These are phyloP conservation scores for Drosophila fungiperda DNA, from an alignment of 2,888 invertebrate species.

Conservation along the genomic window DNA sequence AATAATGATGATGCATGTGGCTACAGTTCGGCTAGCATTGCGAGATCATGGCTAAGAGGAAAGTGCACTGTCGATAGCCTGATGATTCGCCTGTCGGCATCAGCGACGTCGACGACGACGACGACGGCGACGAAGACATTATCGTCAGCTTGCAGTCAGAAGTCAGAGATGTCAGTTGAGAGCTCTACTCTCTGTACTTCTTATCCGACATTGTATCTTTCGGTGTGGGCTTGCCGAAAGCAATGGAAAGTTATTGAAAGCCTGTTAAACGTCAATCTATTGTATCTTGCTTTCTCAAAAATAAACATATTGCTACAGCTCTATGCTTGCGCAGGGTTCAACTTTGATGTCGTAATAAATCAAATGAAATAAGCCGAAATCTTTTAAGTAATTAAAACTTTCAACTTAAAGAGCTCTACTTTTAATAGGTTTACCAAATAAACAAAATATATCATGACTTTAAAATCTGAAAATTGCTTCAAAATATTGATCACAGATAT, in stretches of 20 bases:
- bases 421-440: conserved; percentile 18
- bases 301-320: conserved; percentile 53
- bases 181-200: conserved; percentile 58
- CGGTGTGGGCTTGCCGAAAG: conserved; percentile 72
- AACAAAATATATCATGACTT: not conserved
- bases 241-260: conserved; percentile 77
- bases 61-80: conserved; percentile 65
- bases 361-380: conserved; percentile 30
- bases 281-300: conserved; percentile 53
- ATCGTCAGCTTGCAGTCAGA: conserved; percentile 71
- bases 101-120: conserved; percentile 29
- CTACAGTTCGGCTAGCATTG: conserved; percentile 30
- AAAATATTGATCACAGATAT: not conserved
- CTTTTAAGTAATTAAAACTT: conserved; percentile 21
- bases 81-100: conserved; percentile 78
- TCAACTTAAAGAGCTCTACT: conserved; percentile 3
- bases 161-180: conserved; percentile 65
- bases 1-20: conserved; percentile 73
- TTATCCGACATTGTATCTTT: conserved; percentile 74
- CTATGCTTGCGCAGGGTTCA: conserved; percentile 21
- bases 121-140: conserved; percentile 67
- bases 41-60: conserved; percentile 23
- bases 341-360: conserved; percentile 45
- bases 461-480: not conserved
- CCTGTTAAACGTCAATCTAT: conserved; percentile 62